Evolutionary conservation across 2,888 invertebrate species (phyloP).

Genomic region (Ethmia dodecea): DNA sequence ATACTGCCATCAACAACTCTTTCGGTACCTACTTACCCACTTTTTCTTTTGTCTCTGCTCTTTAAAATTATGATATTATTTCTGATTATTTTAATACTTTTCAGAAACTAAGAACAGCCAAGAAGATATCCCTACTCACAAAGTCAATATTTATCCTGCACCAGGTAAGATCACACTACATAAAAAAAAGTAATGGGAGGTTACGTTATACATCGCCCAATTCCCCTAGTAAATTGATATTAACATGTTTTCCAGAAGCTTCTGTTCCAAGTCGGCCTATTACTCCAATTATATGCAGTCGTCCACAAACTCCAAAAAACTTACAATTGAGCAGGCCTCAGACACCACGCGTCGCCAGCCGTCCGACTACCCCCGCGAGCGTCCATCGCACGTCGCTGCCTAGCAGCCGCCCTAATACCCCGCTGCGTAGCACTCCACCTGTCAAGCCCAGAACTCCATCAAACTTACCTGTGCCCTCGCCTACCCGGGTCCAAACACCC

Average conservation of each 20-base stretch:
- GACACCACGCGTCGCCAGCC: conserved; percentile 2
- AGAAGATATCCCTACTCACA: no score
- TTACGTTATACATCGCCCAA: no score
- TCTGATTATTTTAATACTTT: no score
- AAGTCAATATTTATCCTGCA: no score
- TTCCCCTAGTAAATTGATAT: no score
- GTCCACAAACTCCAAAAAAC: conserved; percentile 46
- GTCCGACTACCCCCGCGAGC: conserved; percentile 11
- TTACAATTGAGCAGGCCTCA: conserved; percentile 5
- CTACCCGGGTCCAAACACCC: conserved; percentile 1
- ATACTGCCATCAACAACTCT: no score
- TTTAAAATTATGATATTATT: no score
- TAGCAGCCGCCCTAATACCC: conserved; percentile 10
- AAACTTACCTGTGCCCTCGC: conserved; percentile 19
- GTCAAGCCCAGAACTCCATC: conserved; percentile 31
- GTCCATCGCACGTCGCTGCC: neutral
- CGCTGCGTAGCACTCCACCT: conserved; percentile 31
- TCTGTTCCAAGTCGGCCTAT: conserved; percentile 23
- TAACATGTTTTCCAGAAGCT: conserved; percentile 25
- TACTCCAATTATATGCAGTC: conserved; percentile 32
- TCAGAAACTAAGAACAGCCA: no score
- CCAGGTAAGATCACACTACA: no score
- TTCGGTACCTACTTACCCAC: no score
- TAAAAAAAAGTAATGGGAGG: no score
- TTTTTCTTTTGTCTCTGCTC: no score